These are phyloP conservation scores for Nomada fucata DNA, from an alignment of 2,888 invertebrate genomes.

Conservation along the genomic window DNA sequence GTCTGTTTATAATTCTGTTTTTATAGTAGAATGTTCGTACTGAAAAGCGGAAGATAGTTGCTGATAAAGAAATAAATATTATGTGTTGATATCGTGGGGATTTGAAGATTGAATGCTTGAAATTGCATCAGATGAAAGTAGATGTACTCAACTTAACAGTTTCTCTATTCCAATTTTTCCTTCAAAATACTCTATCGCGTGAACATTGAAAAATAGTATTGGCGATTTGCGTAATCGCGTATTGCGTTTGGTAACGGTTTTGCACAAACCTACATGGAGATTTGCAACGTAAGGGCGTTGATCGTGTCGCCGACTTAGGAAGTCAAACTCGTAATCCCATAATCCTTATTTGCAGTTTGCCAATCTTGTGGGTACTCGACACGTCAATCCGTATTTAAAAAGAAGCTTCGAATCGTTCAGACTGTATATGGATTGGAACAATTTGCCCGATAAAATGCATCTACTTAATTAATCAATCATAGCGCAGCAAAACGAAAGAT, in stretches of 20 bases:
- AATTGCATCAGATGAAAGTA: no score
- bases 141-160: no score
- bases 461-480: neutral
- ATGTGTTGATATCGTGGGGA: no score
- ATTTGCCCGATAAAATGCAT: neutral
- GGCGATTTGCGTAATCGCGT: neutral
- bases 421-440: neutral
- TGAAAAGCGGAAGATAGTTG: no score
- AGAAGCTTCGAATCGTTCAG: neutral
- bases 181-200: no score
- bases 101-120: no score
- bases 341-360: slow-evolving; percentile 12
- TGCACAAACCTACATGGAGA: slow-evolving; percentile 1
- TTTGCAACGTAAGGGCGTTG: slow-evolving; percentile 1
- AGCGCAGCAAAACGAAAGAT: no score
- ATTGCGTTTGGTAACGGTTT: neutral
- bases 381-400: slow-evolving; percentile 9
- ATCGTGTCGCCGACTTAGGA: neutral
- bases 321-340: slow-evolving; percentile 12
- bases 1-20: no score
- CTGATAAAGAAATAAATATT: no score
- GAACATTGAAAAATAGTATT: neutral
- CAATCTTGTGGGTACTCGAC: slow-evolving; percentile 8
- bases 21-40: no score
- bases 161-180: no score